Evolutionary conservation across 2,113 vertebrate species (phyloP).

Genomic region (Erythrocercus mccallii): DNA sequence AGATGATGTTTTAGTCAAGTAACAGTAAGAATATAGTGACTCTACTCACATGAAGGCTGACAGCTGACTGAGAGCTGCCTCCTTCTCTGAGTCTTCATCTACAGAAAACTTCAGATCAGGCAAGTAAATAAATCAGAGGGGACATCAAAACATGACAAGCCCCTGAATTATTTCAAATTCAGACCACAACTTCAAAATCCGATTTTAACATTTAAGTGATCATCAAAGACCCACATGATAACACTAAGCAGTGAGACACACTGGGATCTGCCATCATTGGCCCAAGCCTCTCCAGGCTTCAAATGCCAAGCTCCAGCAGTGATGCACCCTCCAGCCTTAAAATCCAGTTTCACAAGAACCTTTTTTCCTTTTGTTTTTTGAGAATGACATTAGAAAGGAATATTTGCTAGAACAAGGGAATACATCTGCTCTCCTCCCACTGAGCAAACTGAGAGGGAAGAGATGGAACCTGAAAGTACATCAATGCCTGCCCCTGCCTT

Average conservation of each 20-base stretch:
- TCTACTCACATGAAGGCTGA: not conserved
- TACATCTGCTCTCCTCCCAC: not conserved
- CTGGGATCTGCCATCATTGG: not conserved
- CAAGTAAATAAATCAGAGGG: not conserved
- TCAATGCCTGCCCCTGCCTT: rapidly evolving
- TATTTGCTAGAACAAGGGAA: not conserved
- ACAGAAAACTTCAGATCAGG: not conserved
- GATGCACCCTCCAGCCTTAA: not conserved
- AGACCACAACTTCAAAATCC: not conserved
- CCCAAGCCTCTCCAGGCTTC: not conserved
- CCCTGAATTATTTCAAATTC: not conserved
- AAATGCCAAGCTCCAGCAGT: not conserved
- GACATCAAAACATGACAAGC: not conserved
- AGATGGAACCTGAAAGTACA: not conserved
- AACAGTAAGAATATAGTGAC: not conserved
- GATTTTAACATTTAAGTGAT: not conserved
- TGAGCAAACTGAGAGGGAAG: not conserved
- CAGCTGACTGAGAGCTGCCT: not conserved
- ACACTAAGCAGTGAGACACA: rapidly evolving
- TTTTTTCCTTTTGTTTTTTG: not conserved
- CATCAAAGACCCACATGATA: not conserved
- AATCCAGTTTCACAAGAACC: not conserved
- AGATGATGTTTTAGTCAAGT: not conserved
- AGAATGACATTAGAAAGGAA: not conserved
- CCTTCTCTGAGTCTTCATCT: not conserved